Conservation (phyloP, 1,140 invertebrate species). For the Lysiphlebus fabarum region DNA sequence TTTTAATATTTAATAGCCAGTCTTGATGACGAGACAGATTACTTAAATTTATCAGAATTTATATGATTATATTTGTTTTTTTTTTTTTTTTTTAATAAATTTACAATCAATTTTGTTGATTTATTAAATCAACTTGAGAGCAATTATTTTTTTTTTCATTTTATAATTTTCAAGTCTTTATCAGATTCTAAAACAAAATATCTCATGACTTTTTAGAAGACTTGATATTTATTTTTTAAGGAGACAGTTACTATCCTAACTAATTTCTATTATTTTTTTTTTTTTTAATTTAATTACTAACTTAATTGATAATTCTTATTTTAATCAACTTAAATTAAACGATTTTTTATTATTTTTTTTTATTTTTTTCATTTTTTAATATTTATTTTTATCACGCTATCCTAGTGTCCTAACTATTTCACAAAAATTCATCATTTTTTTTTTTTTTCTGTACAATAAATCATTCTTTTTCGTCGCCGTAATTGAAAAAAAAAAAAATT, state of each 20-base stretch:
- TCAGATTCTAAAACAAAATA: too few relatives aligned
- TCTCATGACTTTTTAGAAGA: too few relatives aligned
- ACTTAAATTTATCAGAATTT: too few relatives aligned
- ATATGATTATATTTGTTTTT: too few relatives aligned
- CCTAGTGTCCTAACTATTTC: conserved; percentile 13
- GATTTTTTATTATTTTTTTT: conserved; percentile 25
- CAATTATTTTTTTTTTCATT: conserved; percentile 3
- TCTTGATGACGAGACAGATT: too few relatives aligned
- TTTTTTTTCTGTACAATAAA: conserved; percentile 14
- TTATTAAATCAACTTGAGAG: background rate
- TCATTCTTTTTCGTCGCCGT: conserved; percentile 23
- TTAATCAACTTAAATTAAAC: conserved; percentile 34
- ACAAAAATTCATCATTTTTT: conserved; percentile 28
- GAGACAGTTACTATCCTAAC: conserved; percentile 41
- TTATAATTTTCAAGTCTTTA: background rate
- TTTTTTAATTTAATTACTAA: conserved; percentile 31
- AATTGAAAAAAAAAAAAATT: conserved; percentile 6
- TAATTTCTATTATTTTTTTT: conserved; percentile 31
- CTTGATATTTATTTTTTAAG: background rate
- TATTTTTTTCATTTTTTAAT: conserved; percentile 9
- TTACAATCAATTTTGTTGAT: background rate
- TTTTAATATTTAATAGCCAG: too few relatives aligned
- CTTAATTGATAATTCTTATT: conserved; percentile 29
- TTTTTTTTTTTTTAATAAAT: background rate
- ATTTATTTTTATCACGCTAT: conserved; percentile 20